phyloP scores from a whole-genome alignment of 2,888 invertebrate species.

The Synergus japonicus region DNA sequence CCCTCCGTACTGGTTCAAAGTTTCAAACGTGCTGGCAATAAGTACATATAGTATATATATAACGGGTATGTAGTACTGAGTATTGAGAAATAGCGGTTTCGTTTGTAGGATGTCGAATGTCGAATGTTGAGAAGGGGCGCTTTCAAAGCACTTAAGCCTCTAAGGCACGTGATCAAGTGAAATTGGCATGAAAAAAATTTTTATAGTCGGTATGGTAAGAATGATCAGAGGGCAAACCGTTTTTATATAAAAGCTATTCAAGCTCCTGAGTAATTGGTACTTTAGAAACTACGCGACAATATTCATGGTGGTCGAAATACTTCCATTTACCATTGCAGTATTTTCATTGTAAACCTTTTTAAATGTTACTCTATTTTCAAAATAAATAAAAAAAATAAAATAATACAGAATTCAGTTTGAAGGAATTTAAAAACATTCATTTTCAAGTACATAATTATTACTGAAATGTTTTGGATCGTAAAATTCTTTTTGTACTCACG shows the following conservation, averaged over 20 bases:
- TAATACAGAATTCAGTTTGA: no score
- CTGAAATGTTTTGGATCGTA: not conserved
- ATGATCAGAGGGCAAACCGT: conserved; percentile 30
- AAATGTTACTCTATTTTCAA: no score
- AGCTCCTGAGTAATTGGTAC: conserved; percentile 22
- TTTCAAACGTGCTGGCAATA: conserved; percentile 37
- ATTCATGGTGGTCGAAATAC: conserved; percentile 13
- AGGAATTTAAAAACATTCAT: not conserved
- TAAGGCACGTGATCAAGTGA: conserved; percentile 28
- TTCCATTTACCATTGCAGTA: not conserved
- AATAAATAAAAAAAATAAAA: no score
- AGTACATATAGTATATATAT: conserved; percentile 10
- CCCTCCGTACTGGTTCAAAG: conserved; percentile 19
- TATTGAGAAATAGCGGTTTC: conserved; percentile 41
- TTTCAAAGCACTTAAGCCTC: conserved; percentile 26
- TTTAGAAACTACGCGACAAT: conserved; percentile 12
- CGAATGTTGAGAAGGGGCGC: conserved; percentile 33
- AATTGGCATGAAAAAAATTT: conserved; percentile 39
- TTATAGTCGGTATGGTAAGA: conserved; percentile 17
- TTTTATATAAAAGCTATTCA: conserved; percentile 37
- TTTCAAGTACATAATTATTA: not conserved
- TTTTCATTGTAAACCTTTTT: not conserved
- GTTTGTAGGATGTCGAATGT: conserved; percentile 33
- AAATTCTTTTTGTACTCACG: not conserved
- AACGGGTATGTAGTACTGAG: conserved; percentile 16